These are phyloP conservation scores for Colistium nudipinnis DNA, from an alignment of 2,113 vertebrate genomes.

Conservation along the genomic window DNA sequence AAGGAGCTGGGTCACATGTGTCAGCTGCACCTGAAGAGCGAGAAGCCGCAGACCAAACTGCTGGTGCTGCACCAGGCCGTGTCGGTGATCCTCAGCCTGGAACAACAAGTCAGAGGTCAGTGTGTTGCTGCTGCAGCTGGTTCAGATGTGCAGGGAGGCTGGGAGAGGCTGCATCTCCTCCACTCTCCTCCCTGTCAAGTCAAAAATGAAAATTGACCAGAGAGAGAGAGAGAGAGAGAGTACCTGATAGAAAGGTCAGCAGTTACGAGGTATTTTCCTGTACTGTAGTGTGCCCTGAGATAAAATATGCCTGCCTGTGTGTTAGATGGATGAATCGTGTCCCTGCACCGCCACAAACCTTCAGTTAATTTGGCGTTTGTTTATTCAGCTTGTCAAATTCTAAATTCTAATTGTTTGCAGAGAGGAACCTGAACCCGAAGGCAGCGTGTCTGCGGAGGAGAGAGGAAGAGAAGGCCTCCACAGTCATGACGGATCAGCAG, in stretches of 20 bases:
- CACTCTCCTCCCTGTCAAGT: too few species aligned
- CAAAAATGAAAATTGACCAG: too few species aligned
- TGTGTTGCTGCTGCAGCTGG: background rate
- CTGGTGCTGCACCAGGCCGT: constrained; percentile 98
- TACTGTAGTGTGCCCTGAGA: background rate
- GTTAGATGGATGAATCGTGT: background rate
- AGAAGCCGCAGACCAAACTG: constrained; percentile 97
- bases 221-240: background rate
- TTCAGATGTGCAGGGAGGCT: background rate
- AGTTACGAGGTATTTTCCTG: background rate
- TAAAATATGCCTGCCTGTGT: background rate
- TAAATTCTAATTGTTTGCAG: constrained; percentile 73
- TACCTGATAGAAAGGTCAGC: background rate
- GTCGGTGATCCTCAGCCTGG: constrained; percentile 94
- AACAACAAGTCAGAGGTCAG: constrained; percentile 97
- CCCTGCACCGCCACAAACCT: background rate
- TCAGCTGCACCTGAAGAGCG: constrained; percentile 96
- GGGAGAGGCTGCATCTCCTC: background rate
- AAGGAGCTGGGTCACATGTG: constrained; percentile 98
- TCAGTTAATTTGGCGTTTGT: background rate
- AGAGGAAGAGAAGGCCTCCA: constrained; percentile 95
- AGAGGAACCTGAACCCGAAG: constrained; percentile 98
- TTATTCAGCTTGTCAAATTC: background rate
- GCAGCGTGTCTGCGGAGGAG: constrained; percentile 97
- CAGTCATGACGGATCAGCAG: constrained; percentile 90